Percentiles rank a stretch among this genome's conserved stretches.
Evolutionary conservation across 2,797 vertebrate species (phyloP).

Genomic region (Hoplostethus mediterraneus): DNA sequence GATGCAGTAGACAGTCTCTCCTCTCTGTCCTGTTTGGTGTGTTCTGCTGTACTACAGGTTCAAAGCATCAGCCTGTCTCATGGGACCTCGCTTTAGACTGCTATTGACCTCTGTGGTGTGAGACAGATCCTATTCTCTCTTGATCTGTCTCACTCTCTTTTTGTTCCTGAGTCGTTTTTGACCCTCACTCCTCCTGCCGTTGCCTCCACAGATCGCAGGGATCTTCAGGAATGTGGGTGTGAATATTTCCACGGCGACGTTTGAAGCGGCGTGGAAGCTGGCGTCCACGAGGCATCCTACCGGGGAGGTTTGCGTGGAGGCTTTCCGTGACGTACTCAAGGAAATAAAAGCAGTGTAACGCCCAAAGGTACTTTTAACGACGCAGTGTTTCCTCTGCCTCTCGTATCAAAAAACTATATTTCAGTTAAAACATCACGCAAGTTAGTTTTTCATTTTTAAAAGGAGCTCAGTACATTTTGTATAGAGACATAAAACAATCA

Average conservation of each 20-base stretch:
- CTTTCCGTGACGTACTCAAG: constrained; percentile 83
- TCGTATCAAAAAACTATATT: constrained; percentile 4
- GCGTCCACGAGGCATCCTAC: constrained; percentile 82
- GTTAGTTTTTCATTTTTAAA: not conserved
- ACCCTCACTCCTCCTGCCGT: not conserved
- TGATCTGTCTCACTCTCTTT: no score
- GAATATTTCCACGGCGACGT: constrained; percentile 82
- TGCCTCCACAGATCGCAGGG: constrained; percentile 83
- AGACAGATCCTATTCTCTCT: no score
- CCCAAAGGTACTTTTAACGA: not conserved
- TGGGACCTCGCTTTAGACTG: no score
- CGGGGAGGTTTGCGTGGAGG: constrained; percentile 89
- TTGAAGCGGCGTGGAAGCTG: constrained; percentile 90
- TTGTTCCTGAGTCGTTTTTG: no score
- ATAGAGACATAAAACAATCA: no score
- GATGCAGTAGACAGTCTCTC: not conserved
- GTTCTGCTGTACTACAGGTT: not conserved
- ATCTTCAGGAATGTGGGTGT: constrained; percentile 87
- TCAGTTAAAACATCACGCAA: not conserved
- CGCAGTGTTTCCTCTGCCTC: constrained; percentile 7
- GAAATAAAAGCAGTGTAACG: constrained; percentile 79
- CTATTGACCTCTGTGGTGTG: no score
- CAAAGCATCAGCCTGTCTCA: not conserved
- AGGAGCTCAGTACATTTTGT: no score
- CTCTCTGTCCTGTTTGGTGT: not conserved